Percentiles rank a stretch among this genome's conserved stretches.
Evolutionary conservation across 2,797 vertebrate species (phyloP).

Genomic region (Phrynocephalus guinanensis): DNA sequence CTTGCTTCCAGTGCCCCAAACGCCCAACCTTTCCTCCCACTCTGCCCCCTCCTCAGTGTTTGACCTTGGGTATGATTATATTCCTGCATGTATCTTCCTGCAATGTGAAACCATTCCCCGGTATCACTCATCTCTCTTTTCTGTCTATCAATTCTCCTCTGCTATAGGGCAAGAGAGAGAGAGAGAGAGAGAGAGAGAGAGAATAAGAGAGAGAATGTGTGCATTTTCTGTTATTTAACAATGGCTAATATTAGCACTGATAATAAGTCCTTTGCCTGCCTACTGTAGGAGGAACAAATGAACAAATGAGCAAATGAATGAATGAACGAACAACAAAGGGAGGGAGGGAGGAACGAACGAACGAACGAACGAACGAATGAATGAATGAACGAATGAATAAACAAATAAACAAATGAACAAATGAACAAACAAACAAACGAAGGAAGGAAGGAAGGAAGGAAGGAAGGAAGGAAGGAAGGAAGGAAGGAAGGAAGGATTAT

Average conservation of each 20-base stretch:
- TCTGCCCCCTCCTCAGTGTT: slow-evolving; percentile 63
- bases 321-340: neutral
- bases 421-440: neutral
- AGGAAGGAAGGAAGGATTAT: neutral
- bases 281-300: slow-evolving; percentile 21
- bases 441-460: neutral
- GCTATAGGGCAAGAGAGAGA: slow-evolving; percentile 59
- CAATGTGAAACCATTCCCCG: slow-evolving; percentile 72
- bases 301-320: neutral
- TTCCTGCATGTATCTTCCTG: slow-evolving; percentile 71
- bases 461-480: neutral
- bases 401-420: neutral
- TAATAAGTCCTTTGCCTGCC: neutral
- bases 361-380: neutral
- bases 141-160: slow-evolving; percentile 66
- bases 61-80: slow-evolving; percentile 80
- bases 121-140: slow-evolving; percentile 62
- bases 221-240: slow-evolving; percentile 47
- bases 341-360: neutral
- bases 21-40: slow-evolving; percentile 71
- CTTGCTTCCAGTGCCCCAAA: slow-evolving; percentile 76
- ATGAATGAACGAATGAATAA: neutral
- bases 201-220: slow-evolving; percentile 21
- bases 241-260: slow-evolving; percentile 64
- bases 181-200: slow-evolving; percentile 63